Evolutionary conservation across 2,888 invertebrate species (phyloP).

Genomic region (Archips crataeganus): DNA sequence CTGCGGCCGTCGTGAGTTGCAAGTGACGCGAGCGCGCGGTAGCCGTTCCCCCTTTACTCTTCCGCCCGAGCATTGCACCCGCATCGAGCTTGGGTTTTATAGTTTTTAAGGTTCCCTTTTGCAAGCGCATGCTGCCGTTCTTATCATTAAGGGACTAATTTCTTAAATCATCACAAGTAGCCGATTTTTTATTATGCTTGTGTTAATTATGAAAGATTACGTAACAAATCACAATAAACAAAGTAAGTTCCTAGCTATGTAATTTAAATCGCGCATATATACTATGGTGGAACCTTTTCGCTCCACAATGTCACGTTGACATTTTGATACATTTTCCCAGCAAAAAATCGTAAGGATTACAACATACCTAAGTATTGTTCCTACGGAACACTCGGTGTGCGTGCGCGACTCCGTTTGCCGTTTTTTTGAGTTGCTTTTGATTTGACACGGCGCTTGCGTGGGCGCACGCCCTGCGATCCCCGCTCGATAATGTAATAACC

Average conservation of each 20-base stretch:
- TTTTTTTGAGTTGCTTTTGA: slow-evolving; percentile 67
- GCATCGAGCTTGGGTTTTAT: slow-evolving; percentile 68
- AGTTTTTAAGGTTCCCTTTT: slow-evolving; percentile 47
- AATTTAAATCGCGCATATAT: no score
- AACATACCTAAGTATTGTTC: neutral
- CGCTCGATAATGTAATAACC: slow-evolving; percentile 67
- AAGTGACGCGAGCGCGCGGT: slow-evolving; percentile 60
- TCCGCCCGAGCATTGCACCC: slow-evolving; percentile 63
- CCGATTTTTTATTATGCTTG: no score
- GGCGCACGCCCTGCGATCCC: slow-evolving; percentile 55
- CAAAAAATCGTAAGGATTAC: no score
- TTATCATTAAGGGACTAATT: no score
- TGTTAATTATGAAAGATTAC: no score
- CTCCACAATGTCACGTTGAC: no score
- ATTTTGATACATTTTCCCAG: no score
- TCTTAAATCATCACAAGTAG: neutral
- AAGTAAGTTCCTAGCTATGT: no score
- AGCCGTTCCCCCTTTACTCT: slow-evolving; percentile 56
- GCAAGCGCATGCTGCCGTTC: neutral
- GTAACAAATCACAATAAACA: no score
- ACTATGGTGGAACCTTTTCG: no score
- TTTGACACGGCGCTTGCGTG: slow-evolving; percentile 66
- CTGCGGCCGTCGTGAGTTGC: slow-evolving; percentile 50
- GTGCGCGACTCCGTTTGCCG: neutral
- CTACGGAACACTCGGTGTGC: neutral